Evolutionary conservation across 1,140 invertebrate genomes (phyloP).

Genomic region (Notospermus geniculatus): DNA sequence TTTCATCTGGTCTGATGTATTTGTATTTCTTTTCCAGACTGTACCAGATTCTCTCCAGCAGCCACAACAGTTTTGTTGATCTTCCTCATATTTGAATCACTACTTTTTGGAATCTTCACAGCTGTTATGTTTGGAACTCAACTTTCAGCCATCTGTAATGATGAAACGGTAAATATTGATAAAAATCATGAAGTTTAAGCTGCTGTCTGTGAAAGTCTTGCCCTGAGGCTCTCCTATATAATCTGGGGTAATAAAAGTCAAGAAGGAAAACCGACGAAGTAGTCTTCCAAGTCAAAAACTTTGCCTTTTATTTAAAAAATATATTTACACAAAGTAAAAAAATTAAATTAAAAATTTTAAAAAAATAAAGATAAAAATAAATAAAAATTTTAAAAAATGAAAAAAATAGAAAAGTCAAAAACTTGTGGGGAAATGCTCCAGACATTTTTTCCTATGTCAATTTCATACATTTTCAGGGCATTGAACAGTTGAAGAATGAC

Average conservation of each 20-base stretch:
- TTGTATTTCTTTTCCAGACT: slow-evolving; percentile 61
- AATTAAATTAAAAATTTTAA: background rate
- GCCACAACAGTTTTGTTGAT: slow-evolving; percentile 92
- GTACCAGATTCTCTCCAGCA: slow-evolving; percentile 88
- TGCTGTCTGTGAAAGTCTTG: too few relatives aligned
- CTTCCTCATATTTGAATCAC: slow-evolving; percentile 93
- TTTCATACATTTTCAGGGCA: slow-evolving; percentile 66
- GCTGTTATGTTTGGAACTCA: slow-evolving; percentile 96
- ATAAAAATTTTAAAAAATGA: background rate
- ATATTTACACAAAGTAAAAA: background rate
- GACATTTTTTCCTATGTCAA: too few relatives aligned
- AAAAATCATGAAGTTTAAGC: too few relatives aligned
- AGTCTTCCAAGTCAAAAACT: background rate
- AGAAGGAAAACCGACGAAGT: too few relatives aligned
- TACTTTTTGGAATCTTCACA: slow-evolving; percentile 98
- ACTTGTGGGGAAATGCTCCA: background rate
- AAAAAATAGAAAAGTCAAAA: background rate
- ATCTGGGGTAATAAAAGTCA: too few relatives aligned
- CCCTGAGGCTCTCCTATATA: too few relatives aligned
- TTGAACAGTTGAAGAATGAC: slow-evolving; percentile 92
- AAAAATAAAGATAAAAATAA: background rate
- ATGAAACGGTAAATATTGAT: slow-evolving; percentile 92
- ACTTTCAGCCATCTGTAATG: slow-evolving; percentile 96
- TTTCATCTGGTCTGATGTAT: too few relatives aligned
- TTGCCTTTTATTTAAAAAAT: background rate